phyloP scores from a whole-genome alignment of 2,797 vertebrate species.

The Myotis vivesi region DNA sequence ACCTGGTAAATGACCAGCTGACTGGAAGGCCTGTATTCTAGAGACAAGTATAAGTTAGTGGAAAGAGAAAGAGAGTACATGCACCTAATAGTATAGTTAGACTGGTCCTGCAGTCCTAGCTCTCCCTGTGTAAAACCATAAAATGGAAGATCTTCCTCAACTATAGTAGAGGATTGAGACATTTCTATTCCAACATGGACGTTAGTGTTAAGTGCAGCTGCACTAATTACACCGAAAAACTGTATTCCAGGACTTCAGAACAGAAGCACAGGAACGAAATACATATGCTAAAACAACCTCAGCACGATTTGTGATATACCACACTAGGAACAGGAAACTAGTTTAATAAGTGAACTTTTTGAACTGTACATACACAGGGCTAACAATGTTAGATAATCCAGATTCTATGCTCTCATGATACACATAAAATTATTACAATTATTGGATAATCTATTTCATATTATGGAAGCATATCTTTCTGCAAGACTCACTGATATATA shows the following conservation, averaged over 20 bases:
- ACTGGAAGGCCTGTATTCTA: slow-evolving; percentile 89
- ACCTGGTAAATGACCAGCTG: slow-evolving; percentile 87
- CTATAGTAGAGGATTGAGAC: slow-evolving; percentile 81
- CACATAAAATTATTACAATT: slow-evolving; percentile 82
- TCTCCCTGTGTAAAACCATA: slow-evolving; percentile 84
- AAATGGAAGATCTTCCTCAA: slow-evolving; percentile 85
- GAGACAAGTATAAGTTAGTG: slow-evolving; percentile 86
- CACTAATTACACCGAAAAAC: slow-evolving; percentile 72
- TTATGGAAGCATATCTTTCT: slow-evolving; percentile 86
- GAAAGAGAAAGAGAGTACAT: slow-evolving; percentile 82
- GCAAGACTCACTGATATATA: slow-evolving; percentile 83
- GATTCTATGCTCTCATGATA: slow-evolving; percentile 84
- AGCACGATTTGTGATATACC: slow-evolving; percentile 80
- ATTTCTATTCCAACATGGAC: slow-evolving; percentile 80
- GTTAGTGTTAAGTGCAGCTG: slow-evolving; percentile 82
- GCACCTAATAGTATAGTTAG: slow-evolving; percentile 85
- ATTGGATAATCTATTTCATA: slow-evolving; percentile 83
- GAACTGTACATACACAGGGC: slow-evolving; percentile 81
- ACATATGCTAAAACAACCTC: slow-evolving; percentile 83
- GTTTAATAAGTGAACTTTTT: slow-evolving; percentile 81
- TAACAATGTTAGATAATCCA: slow-evolving; percentile 83
- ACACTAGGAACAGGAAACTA: slow-evolving; percentile 81
- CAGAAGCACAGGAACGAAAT: slow-evolving; percentile 82
- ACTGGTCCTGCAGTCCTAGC: slow-evolving; percentile 94
- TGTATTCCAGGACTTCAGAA: slow-evolving; percentile 84